Conservation (phyloP, 2,888 invertebrate genomes). For the Yponomeuta cagnagella region DNA sequence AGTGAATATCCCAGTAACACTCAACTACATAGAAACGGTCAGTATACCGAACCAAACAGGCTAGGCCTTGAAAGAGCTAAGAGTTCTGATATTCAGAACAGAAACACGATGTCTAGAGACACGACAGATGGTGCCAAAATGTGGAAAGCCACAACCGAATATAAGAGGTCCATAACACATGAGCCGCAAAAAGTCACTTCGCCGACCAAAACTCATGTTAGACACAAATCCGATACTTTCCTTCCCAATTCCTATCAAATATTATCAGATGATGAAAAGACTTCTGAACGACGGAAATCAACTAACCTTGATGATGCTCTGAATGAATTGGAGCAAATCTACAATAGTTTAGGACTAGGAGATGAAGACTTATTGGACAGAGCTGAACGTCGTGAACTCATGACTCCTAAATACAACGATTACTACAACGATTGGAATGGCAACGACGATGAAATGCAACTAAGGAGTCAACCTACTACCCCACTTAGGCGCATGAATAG, state of each 20-base stretch:
- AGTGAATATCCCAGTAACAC: slow-evolving; percentile 53
- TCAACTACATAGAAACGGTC: slow-evolving; percentile 35
- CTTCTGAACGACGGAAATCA: slow-evolving; percentile 78
- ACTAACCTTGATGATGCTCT: slow-evolving; percentile 91
- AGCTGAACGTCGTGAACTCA: slow-evolving; percentile 83
- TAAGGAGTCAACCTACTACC: slow-evolving; percentile 66
- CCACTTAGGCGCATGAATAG: slow-evolving; percentile 55
- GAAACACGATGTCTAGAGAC: slow-evolving; percentile 46
- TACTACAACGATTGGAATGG: slow-evolving; percentile 71
- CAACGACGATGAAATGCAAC: slow-evolving; percentile 62
- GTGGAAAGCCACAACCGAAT: slow-evolving; percentile 70
- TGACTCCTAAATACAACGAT: slow-evolving; percentile 69
- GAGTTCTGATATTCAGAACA: slow-evolving; percentile 44
- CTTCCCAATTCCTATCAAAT: slow-evolving; percentile 51
- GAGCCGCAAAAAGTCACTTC: slow-evolving; percentile 53
- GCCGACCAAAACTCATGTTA: slow-evolving; percentile 59
- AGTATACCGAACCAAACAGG: slow-evolving; percentile 41
- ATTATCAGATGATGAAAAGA: slow-evolving; percentile 66
- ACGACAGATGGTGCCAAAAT: slow-evolving; percentile 60
- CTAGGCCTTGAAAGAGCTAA: slow-evolving; percentile 29
- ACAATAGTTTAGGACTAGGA: slow-evolving; percentile 88
- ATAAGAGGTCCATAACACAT: slow-evolving; percentile 57
- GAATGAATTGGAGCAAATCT: slow-evolving; percentile 92
- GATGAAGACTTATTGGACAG: slow-evolving; percentile 88
- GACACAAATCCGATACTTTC: slow-evolving; percentile 68